phyloP scores from a whole-genome alignment of 2,113 vertebrate species.

The Apus apus region DNA sequence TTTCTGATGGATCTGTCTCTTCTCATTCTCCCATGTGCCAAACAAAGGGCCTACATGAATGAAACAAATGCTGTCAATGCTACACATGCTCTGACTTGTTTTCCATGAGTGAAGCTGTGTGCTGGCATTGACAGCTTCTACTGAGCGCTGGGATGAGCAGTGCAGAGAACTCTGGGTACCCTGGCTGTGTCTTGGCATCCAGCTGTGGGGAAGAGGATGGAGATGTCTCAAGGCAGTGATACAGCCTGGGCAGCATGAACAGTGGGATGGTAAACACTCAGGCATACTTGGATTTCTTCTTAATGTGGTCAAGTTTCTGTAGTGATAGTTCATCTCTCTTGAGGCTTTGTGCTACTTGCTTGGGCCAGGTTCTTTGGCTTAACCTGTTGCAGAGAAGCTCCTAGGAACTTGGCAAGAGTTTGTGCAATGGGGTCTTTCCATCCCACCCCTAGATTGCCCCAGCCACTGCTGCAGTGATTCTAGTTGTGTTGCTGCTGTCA shows the following conservation, averaged over 20 bases:
- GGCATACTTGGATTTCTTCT: background rate
- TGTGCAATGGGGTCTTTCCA: background rate
- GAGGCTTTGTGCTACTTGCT: background rate
- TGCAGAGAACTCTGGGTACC: background rate
- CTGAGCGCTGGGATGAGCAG: background rate
- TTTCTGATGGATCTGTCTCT: background rate
- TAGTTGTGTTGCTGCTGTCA: background rate
- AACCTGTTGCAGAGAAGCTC: background rate
- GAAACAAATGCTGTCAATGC: background rate
- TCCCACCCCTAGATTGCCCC: background rate
- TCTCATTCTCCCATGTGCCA: background rate
- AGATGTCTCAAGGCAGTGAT: background rate
- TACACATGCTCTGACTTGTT: background rate
- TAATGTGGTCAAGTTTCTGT: background rate
- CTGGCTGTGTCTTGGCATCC: background rate
- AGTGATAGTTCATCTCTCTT: background rate
- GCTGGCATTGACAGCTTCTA: background rate
- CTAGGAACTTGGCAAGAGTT: background rate
- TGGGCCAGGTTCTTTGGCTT: background rate
- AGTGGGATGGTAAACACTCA: background rate
- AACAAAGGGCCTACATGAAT: background rate
- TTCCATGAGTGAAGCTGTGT: background rate
- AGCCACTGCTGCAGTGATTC: background rate
- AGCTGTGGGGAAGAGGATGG: background rate
- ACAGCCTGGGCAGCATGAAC: background rate